Percentiles rank a stretch among this genome's conserved stretches.
Conservation (phyloP, 2,888 invertebrate genomes). For the Crocallis elinguaria region DNA sequence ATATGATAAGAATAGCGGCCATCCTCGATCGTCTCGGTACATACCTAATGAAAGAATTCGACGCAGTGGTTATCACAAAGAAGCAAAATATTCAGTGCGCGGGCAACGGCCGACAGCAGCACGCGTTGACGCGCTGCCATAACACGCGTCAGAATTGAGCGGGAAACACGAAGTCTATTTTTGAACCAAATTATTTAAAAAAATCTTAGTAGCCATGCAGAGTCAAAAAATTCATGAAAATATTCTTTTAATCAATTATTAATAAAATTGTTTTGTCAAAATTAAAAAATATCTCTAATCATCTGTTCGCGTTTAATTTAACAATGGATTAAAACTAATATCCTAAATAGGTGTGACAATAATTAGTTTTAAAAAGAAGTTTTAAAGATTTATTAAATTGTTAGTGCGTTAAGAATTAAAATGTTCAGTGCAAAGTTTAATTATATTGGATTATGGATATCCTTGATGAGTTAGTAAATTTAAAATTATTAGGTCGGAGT, state of each 20-base stretch:
- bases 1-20: not conserved
- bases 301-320: too few species aligned
- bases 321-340: too few species aligned
- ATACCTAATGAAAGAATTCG: not conserved
- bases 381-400: too few species aligned
- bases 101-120: not conserved
- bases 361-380: too few species aligned
- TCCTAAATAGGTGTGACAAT: too few species aligned
- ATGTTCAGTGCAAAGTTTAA: conserved; percentile 38
- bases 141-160: not conserved
- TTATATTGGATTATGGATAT: conserved; percentile 20
- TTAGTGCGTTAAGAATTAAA: conserved; percentile 16
- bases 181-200: not conserved
- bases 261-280: too few species aligned
- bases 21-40: too few species aligned
- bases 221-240: too few species aligned
- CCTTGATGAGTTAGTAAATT: conserved; percentile 39
- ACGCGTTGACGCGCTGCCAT: not conserved
- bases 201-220: too few species aligned
- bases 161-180: not conserved
- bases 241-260: too few species aligned
- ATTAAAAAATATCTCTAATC: too few species aligned
- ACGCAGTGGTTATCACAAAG: not conserved
- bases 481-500: conserved; percentile 19
- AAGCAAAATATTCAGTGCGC: not conserved